Base-by-base conservation (phyloP, 2,888 invertebrate species). In the Morpho helenor region DNA sequence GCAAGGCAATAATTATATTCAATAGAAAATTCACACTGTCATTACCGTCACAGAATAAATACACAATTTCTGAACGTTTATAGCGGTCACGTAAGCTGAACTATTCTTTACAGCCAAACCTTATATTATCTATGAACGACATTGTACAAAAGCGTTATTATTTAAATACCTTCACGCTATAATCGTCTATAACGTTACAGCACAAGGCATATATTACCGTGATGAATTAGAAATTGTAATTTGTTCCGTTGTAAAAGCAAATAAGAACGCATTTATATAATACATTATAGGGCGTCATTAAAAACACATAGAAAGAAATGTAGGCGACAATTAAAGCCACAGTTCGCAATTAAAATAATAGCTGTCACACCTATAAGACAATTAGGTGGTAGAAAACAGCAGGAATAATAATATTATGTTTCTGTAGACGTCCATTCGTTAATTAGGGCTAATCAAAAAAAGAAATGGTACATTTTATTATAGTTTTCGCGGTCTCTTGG, bases 281-380 rank as follows among this genome's bases (percentile, higher is more conserved):
- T 69, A 72, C 69, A 70, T 72, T 71, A 71, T 68, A 66, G 65
- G 65, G 64, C 63, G 67, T 68, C 67, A 68, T 69, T 71, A 68
- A 75, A 79, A 76, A 70, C 68, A 77, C 71, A 80, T 71, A 80
- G 71, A 84, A 82, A 79, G 78, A 85, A 83, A 83, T 73, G 69
- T 75, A 80, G 74, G 77, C 78, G 66, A 71, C 81, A 83, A 87
- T 88, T 85, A 84, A 79, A 80, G 75, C 75, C 71, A 72, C 74
- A 70, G 75, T 79, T 81, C 67, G 82, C 88, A 87, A 90, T 90
- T 90, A 90, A 88, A 87, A 87, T 90, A 90, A 90, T 90, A 78
- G 82, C 77, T 73, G 89, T 90, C 89, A 87, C 89, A 89, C 89
- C 89, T 89, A 86, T 82, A 75, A 85, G 80, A 88, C 88, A 87